These are phyloP conservation scores for Ichneumoninae sp. DNA, from an alignment of 2,888 invertebrate genomes.

Conservation along the genomic window DNA sequence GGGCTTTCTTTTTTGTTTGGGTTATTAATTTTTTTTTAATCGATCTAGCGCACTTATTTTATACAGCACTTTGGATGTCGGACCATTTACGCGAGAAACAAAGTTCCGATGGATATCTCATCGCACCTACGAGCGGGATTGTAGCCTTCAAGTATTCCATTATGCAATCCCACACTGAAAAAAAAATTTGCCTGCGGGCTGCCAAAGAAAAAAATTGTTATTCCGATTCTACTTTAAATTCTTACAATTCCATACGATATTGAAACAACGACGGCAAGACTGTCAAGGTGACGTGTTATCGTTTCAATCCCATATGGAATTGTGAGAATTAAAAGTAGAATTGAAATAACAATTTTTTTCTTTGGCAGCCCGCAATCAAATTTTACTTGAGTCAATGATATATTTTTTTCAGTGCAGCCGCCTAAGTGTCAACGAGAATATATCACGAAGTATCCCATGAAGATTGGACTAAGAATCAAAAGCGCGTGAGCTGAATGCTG, in stretches of 20 bases:
- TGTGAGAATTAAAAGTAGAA: no score
- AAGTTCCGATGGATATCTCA: not conserved
- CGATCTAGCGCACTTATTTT: not conserved
- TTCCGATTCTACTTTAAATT: no score
- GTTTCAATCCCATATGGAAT: no score
- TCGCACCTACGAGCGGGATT: not conserved
- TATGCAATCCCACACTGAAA: not conserved
- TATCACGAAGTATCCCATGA: not conserved
- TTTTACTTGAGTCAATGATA: no score
- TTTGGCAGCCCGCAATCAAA: no score
- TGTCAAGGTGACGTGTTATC: no score
- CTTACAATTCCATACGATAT: no score
- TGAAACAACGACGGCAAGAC: no score
- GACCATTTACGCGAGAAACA: not conserved
- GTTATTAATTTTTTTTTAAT: not conserved
- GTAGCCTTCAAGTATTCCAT: slow-evolving; percentile 2
- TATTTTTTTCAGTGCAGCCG: not conserved
- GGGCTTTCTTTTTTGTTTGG: not conserved
- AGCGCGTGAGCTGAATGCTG: no score
- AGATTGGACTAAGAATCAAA: not conserved
- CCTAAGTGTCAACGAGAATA: slow-evolving; percentile 7
- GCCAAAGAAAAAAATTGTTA: no score
- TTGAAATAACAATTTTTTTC: no score
- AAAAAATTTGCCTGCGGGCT: no score
- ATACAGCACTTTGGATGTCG: not conserved